These are phyloP conservation scores for Ispidina lecontei DNA, from an alignment of 2,797 vertebrate genomes.

Conservation along the genomic window DNA sequence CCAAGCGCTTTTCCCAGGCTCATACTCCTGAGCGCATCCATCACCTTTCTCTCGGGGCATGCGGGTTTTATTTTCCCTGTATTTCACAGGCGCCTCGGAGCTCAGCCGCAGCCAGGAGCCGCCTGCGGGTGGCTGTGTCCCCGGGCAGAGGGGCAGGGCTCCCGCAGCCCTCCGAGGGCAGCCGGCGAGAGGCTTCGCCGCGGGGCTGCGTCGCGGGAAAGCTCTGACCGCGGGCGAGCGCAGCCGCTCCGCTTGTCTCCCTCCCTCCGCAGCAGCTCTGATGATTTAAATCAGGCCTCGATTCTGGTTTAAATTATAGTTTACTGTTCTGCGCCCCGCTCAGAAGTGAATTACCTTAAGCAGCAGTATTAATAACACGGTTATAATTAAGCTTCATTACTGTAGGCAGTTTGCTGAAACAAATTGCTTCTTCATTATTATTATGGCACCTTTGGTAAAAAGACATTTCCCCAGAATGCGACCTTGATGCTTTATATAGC, in stretches of 20 bases:
- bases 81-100: not conserved
- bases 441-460: conserved; percentile 87
- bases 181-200: not conserved
- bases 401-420: conserved; percentile 88
- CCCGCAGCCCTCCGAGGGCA: not conserved
- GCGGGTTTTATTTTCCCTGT: accelerated
- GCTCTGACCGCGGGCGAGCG: conserved; percentile 6
- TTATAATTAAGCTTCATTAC: conserved; percentile 89
- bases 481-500: conserved; percentile 86
- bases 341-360: conserved; percentile 86
- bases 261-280: conserved; percentile 74
- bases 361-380: conserved; percentile 86
- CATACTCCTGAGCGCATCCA: accelerated
- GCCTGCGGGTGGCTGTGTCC: not conserved
- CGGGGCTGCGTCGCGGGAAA: not conserved
- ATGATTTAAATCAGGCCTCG: conserved; percentile 84
- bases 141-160: not conserved
- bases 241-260: conserved; percentile 75
- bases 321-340: conserved; percentile 85
- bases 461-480: conserved; percentile 85
- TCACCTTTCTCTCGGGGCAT: not conserved
- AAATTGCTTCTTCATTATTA: conserved; percentile 88
- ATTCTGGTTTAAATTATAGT: conserved; percentile 87
- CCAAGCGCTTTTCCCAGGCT: accelerated
- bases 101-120: not conserved